Conservation (phyloP, 2,113 vertebrate genomes). For the Muscicapa adusta region DNA sequence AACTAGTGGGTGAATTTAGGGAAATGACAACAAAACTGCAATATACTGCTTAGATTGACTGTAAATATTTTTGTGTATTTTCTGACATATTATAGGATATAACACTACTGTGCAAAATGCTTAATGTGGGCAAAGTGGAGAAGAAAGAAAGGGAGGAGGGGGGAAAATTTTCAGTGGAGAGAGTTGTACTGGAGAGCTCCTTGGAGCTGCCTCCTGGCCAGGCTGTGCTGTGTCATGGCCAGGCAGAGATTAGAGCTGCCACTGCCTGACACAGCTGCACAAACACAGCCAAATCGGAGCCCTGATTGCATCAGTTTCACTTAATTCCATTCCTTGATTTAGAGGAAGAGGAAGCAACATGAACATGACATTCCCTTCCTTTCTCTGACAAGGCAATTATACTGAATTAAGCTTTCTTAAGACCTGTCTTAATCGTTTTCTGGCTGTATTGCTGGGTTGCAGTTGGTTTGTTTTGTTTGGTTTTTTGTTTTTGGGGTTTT, state of each 20-base stretch:
- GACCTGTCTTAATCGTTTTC: not conserved
- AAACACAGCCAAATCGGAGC: not conserved
- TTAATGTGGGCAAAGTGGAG: not conserved
- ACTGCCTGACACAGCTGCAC: not conserved
- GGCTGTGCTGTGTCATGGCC: not conserved
- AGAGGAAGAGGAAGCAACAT: not conserved
- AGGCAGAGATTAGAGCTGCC: not conserved
- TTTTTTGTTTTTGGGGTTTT: not conserved
- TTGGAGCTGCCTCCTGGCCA: not conserved
- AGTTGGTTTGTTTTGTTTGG: not conserved
- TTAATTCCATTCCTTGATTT: not conserved
- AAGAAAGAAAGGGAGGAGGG: not conserved
- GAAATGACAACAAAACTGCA: not conserved
- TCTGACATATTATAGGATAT: not conserved
- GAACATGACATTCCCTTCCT: not conserved
- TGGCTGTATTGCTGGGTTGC: not conserved
- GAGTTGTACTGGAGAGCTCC: not conserved
- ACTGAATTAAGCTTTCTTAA: not conserved
- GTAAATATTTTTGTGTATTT: not conserved
- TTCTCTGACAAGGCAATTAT: not conserved
- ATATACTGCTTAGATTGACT: not conserved
- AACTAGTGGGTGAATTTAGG: not conserved
- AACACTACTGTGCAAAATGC: not conserved
- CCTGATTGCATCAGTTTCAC: not conserved
- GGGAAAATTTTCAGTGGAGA: not conserved